phyloP scores from a whole-genome alignment of 92 coral and sea anemone species.

The Phenganax subtilis region DNA sequence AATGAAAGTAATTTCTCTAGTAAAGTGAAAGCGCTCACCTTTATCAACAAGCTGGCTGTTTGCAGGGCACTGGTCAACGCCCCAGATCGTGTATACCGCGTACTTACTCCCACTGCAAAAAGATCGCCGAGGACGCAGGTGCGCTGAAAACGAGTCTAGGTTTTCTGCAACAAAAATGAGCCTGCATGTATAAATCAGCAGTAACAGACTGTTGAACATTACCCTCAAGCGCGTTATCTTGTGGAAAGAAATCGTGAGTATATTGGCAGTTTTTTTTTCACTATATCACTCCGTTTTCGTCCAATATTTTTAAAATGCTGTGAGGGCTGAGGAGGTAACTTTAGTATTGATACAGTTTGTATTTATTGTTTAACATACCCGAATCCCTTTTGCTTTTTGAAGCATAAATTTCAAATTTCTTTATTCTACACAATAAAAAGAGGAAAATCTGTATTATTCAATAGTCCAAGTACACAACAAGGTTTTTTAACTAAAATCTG shows the following conservation, averaged over 20 bases:
- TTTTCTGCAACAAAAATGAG: not conserved
- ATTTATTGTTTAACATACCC: not conserved
- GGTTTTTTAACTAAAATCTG: too few species aligned
- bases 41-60: not conserved
- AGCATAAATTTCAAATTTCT: not conserved
- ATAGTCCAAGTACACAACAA: too few species aligned
- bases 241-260: too few species aligned
- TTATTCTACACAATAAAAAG: not conserved
- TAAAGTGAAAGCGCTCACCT: not conserved
- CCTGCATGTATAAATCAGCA: too few species aligned
- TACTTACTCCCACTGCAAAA: not conserved
- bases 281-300: too few species aligned
- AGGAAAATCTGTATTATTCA: not conserved
- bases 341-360: too few species aligned
- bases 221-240: too few species aligned
- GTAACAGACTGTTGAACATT: too few species aligned
- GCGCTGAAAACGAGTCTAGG: not conserved
- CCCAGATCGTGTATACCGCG: constrained; percentile 22
- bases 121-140: too few species aligned
- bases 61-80: not conserved
- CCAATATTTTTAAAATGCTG: too few species aligned
- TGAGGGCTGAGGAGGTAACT: too few species aligned
- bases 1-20: not conserved
- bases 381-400: not conserved
- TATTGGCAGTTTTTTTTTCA: too few species aligned